Conservation (phyloP, 2,113 vertebrate species). For the Corvus hawaiiensis region DNA sequence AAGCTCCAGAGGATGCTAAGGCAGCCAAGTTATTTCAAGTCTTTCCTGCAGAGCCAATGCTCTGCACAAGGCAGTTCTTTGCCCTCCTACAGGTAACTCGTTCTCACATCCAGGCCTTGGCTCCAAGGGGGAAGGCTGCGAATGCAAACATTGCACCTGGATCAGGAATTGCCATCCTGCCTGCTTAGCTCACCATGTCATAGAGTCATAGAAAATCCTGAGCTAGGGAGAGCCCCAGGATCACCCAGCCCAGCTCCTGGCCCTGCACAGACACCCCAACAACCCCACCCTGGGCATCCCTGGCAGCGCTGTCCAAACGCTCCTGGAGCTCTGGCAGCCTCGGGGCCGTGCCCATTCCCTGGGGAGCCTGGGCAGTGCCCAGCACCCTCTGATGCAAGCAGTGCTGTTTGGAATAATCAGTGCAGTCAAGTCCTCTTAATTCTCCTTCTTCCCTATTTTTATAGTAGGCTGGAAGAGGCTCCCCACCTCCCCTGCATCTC, state of each 20-base stretch:
- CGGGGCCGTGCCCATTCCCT: not conserved
- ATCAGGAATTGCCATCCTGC: not conserved
- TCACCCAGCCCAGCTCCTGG: fast-evolving
- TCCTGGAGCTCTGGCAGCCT: not conserved
- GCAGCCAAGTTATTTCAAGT: not conserved
- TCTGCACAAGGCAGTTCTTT: not conserved
- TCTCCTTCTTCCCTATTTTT: not conserved
- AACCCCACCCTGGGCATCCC: not conserved
- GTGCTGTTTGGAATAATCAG: not conserved
- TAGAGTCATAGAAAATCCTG: not conserved
- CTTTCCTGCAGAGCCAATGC: not conserved
- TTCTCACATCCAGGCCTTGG: not conserved
- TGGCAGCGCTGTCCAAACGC: not conserved
- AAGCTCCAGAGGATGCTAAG: not conserved
- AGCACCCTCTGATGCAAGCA: not conserved
- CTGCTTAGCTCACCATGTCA: not conserved
- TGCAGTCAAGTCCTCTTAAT: not conserved
- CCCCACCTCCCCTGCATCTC: not conserved
- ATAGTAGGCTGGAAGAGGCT: not conserved
- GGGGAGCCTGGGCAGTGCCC: not conserved
- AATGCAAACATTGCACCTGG: not conserved
- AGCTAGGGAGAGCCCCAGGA: not conserved
- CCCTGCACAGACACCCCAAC: not conserved
- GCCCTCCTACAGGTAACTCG: not conserved
- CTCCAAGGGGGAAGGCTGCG: not conserved